Evolutionary conservation across 2,888 invertebrate species (phyloP), one percentile per base, ranked within the genome.

Genomic region (Formica aserva): DNA sequence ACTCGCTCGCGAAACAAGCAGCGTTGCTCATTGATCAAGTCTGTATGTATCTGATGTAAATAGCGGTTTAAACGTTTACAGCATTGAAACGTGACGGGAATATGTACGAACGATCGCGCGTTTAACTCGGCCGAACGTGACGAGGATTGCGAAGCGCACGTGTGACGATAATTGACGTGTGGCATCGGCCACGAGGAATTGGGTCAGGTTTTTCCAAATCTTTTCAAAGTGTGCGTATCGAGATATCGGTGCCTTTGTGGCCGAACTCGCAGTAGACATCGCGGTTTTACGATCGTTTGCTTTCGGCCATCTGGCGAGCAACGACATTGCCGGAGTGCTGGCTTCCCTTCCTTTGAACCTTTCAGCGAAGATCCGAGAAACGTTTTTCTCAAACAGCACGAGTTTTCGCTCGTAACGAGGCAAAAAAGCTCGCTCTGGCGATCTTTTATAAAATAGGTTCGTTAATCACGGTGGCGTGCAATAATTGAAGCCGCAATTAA

Each of bases 171-270:
- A 78, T 78, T 69, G 60, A 45, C 57, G 22, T 32, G 6, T 35
- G 32, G 60, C 41, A 41, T 15, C 22, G 32, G 32, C 32, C 6
- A 35, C n/a, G 11, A 15, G 45, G 32, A 80, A 69, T 80, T 71
- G 45, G 71, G 78, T 69, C 78, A 69, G 5, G 60, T 80, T 80
- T 52, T 71, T 62, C 26, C 45, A 45, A 62, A 26, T 60, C 22
- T 35, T 26, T n/a, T 35, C 71, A 0, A n/a, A 32, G 78, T 8
- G 13, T 3, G 38, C 48, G 60, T 1, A 32, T 2, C 13, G 4
- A 9, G 35, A 32, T 32, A 45, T 45, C 38, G 26, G 38, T 29
- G 32, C 18, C 18, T 8, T 38, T 8, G 74, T n/a, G 32, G 29
- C 29, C 35, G 22, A n/a, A 35, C 35, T 22, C 69, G 71, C 4